Percentiles rank a stretch among this genome's conserved stretches.
Conservation (phyloP, 2,888 invertebrate genomes). For the Dioctria linearis region DNA sequence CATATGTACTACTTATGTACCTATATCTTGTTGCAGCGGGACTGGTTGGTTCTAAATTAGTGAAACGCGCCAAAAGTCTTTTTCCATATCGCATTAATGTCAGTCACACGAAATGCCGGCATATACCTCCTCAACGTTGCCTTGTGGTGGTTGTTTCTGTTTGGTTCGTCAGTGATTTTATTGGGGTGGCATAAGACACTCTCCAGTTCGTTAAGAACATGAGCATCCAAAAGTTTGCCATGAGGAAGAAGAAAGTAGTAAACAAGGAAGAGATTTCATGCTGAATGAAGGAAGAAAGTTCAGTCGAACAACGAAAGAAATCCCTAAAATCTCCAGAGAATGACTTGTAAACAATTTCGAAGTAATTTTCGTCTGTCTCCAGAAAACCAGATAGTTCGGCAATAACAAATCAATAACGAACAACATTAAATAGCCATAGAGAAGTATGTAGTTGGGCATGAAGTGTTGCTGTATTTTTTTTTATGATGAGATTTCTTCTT, state of each 20-base stretch:
- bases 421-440: too few species aligned
- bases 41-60: neutral
- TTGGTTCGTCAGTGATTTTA: conserved; percentile 1
- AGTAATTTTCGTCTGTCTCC: neutral
- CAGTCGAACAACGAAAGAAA: neutral
- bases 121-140: neutral
- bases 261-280: conserved; percentile 28
- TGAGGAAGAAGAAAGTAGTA: neutral
- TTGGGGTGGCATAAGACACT: neutral
- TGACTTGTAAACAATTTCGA: conserved; percentile 44
- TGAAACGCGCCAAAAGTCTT: conserved; percentile 3
- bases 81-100: conserved; percentile 28
- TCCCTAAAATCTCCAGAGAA: conserved; percentile 12
- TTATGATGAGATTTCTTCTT: too few species aligned
- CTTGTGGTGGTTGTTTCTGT: neutral
- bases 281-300: neutral
- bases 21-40: neutral
- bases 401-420: neutral
- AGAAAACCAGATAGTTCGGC: neutral
- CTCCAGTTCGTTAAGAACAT: conserved; percentile 1
- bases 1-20: too few species aligned
- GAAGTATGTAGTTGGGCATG: too few species aligned
- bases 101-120: conserved; percentile 1
- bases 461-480: too few species aligned
- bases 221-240: neutral